A percentile compares a stretch with the other conserved stretches of the same genome.
These are phyloP conservation scores for Eulithis testata DNA, from an alignment of 2,888 invertebrate species.

Conservation along the genomic window DNA sequence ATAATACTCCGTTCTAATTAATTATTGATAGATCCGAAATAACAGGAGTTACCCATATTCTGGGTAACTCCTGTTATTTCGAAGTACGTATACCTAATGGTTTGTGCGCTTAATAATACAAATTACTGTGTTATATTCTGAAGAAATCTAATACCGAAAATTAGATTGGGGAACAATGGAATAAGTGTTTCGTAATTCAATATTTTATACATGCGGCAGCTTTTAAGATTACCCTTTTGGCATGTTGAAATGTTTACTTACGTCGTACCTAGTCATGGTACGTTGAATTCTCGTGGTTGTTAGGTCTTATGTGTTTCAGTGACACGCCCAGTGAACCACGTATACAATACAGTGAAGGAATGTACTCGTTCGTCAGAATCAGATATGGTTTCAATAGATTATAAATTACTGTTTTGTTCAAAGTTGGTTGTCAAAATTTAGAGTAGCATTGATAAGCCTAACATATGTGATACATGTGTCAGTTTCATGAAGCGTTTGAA, in stretches of 20 bases:
- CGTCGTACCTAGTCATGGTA: conserved; percentile 6
- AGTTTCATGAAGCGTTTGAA: conserved; percentile 14
- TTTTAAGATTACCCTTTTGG: conserved; percentile 34
- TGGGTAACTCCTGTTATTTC: conserved; percentile 21
- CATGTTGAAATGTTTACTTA: conserved; percentile 28
- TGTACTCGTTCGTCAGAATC: conserved; percentile 27
- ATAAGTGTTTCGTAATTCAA: conserved; percentile 28
- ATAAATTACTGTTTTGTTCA: conserved; percentile 13
- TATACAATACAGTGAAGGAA: conserved; percentile 24
- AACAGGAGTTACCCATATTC: no score
- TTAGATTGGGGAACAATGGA: conserved; percentile 3
- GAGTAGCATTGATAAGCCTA: conserved; percentile 14
- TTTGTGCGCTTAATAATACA: neutral
- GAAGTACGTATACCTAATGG: conserved; percentile 16
- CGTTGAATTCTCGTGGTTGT: conserved; percentile 29
- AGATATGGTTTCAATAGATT: conserved; percentile 21
- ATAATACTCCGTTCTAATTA: conserved; percentile 44
- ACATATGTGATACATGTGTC: conserved; percentile 14
- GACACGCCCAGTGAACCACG: conserved; percentile 25
- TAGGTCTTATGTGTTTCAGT: conserved; percentile 29
- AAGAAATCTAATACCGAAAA: neutral
- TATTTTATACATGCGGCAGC: conserved; percentile 32
- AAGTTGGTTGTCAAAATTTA: conserved; percentile 9
- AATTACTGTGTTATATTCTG: neutral
- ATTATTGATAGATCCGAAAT: conserved; percentile 38